Conservation (phyloP, 2,113 vertebrate species). For the Nyctibius bracteatus region DNA sequence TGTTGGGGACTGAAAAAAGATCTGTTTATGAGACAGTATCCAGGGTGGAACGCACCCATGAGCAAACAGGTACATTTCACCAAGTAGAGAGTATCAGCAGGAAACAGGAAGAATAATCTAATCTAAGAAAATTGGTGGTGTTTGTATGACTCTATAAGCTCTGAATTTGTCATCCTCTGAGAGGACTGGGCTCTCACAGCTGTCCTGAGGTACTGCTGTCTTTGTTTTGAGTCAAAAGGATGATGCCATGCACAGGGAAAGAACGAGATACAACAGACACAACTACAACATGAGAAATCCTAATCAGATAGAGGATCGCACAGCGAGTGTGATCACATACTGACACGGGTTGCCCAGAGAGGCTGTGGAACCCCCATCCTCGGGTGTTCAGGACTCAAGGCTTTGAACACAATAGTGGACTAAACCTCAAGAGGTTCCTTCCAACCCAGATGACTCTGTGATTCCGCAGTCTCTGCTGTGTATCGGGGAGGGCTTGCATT, state of each 20-base stretch:
- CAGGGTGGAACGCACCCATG: not conserved
- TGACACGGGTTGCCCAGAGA: not conserved
- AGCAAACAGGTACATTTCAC: not conserved
- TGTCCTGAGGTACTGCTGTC: not conserved
- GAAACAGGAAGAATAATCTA: not conserved
- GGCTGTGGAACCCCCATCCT: not conserved
- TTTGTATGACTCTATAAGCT: not conserved
- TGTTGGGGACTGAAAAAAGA: not conserved
- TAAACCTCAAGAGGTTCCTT: not conserved
- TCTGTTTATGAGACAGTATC: not conserved
- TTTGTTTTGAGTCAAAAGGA: not conserved
- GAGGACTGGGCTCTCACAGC: not conserved
- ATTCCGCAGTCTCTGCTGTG: rapidly evolving
- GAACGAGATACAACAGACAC: not conserved
- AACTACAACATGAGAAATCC: not conserved
- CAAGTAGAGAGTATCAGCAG: not conserved
- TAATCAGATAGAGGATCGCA: not conserved
- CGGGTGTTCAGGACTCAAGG: not conserved
- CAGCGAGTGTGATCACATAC: not conserved
- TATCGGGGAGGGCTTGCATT: not conserved
- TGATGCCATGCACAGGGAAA: not conserved
- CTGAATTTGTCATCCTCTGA: not conserved
- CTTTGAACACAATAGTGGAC: not conserved
- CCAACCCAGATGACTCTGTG: not conserved
- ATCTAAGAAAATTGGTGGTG: not conserved